Conservation (phyloP, 1,140 invertebrate species). For the Leguminivora glycinivorella region DNA sequence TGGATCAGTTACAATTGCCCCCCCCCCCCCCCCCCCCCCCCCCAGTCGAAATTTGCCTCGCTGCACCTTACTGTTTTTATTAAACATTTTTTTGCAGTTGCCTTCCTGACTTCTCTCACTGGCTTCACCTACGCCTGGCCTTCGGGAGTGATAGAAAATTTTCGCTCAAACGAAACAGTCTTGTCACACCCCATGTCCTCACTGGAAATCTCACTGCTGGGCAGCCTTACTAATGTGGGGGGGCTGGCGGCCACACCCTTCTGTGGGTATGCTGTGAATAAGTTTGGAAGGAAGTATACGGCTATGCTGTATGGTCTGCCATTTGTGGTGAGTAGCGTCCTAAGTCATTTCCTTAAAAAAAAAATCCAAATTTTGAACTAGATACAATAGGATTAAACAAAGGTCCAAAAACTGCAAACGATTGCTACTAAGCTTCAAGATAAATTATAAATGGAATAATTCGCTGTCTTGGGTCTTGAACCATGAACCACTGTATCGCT, state of each 20-base stretch:
- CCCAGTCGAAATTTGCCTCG: no score
- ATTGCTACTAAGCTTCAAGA: no score
- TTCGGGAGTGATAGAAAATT: constrained; percentile 55
- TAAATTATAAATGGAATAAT: no score
- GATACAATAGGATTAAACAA: no score
- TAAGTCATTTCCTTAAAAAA: no score
- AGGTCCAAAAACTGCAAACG: no score
- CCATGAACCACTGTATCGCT: no score
- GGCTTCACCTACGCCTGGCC: constrained; percentile 66
- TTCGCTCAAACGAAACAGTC: constrained; percentile 54
- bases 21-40: no score
- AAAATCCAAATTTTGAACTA: no score
- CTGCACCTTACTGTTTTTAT: no score
- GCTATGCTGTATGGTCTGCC: constrained; percentile 63
- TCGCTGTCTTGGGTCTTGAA: no score
- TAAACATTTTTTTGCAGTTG: constrained; percentile 48
- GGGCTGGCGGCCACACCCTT: constrained; percentile 54
- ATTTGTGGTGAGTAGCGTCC: constrained; percentile 59
- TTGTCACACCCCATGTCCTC: constrained; percentile 51
- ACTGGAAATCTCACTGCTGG: constrained; percentile 52
- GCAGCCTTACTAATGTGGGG: constrained; percentile 60
- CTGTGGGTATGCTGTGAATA: constrained; percentile 53
- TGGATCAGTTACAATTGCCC: no score
- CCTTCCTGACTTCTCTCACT: constrained; percentile 47
- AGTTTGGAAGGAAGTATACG: constrained; percentile 57